phyloP scores from a whole-genome alignment of 2,888 invertebrate genomes.

The Eledona agricola region DNA sequence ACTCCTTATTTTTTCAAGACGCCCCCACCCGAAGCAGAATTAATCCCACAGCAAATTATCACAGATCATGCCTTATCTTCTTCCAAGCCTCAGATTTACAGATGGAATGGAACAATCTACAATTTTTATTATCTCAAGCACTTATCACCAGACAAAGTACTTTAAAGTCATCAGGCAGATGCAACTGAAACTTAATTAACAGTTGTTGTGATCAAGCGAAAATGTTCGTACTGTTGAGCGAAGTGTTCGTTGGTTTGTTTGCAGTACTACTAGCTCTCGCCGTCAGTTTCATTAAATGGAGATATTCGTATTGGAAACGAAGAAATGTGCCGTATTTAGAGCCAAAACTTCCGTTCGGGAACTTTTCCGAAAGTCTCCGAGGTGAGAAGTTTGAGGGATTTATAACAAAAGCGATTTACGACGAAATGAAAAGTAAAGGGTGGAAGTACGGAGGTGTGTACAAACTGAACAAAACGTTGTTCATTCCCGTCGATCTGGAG shows the following conservation, averaged over 20 bases:
- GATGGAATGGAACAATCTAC: no score
- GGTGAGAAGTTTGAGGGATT: not conserved
- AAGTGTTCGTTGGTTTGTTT: not conserved
- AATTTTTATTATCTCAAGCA: no score
- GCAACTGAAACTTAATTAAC: no score
- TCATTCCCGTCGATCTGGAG: slow-evolving; percentile 35
- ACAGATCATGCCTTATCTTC: no score
- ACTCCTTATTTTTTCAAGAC: no score
- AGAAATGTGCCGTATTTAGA: slow-evolving; percentile 7
- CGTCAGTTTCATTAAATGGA: slow-evolving; percentile 3
- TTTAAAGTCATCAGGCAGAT: no score
- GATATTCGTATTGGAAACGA: slow-evolving; percentile 7
- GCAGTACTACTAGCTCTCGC: not conserved
- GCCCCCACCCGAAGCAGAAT: no score
- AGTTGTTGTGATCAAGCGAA: no score
- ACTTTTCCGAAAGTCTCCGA: not conserved
- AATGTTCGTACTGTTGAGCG: not conserved
- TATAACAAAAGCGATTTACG: slow-evolving; percentile 2
- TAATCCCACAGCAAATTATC: no score
- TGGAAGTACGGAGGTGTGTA: slow-evolving; percentile 23
- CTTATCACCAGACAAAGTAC: no score
- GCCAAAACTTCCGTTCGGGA: slow-evolving; percentile 16
- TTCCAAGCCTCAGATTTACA: no score
- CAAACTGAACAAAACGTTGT: slow-evolving; percentile 31
- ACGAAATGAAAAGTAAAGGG: slow-evolving; percentile 24